phyloP scores from a whole-genome alignment of 2,797 vertebrate genomes.

The Hafferia zeledoni region DNA sequence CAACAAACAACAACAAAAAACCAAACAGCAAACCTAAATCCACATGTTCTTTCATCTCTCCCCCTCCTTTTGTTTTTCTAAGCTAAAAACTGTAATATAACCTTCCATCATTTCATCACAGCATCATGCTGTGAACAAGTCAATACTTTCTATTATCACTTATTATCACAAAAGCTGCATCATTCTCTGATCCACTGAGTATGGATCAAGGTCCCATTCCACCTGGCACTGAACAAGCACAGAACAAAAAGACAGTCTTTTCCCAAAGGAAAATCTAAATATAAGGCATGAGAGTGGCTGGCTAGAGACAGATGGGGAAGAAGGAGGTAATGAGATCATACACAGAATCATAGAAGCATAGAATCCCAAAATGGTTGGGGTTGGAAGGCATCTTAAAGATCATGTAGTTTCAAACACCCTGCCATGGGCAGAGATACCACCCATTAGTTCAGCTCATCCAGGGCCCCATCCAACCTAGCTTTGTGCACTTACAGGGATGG shows the following conservation, averaged over 20 bases:
- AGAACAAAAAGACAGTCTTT: not conserved
- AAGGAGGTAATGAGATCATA: not conserved
- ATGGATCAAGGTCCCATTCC: not conserved
- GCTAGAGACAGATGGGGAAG: not conserved
- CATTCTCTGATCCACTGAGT: not conserved
- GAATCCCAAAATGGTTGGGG: not conserved
- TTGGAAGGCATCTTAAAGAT: not conserved
- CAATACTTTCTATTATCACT: slow-evolving; percentile 55
- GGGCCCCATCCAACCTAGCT: not conserved
- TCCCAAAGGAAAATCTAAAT: not conserved
- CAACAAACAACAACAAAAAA: no score
- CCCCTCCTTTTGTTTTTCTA: not conserved
- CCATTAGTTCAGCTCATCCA: not conserved
- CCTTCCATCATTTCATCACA: slow-evolving; percentile 11
- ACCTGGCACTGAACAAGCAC: not conserved
- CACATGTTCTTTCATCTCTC: not conserved
- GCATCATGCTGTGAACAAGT: not conserved
- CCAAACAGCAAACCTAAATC: not conserved
- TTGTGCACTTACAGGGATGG: not conserved
- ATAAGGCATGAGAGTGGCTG: not conserved
- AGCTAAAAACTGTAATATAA: not conserved
- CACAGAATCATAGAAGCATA: not conserved
- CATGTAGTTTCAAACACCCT: not conserved
- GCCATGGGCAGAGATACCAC: not conserved
- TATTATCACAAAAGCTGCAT: slow-evolving; percentile 28